Percentiles rank a stretch among this genome's conserved stretches.
These are phyloP conservation scores for Saturnia japonica DNA, from an alignment of 2,888 invertebrate species.

Conservation along the genomic window DNA sequence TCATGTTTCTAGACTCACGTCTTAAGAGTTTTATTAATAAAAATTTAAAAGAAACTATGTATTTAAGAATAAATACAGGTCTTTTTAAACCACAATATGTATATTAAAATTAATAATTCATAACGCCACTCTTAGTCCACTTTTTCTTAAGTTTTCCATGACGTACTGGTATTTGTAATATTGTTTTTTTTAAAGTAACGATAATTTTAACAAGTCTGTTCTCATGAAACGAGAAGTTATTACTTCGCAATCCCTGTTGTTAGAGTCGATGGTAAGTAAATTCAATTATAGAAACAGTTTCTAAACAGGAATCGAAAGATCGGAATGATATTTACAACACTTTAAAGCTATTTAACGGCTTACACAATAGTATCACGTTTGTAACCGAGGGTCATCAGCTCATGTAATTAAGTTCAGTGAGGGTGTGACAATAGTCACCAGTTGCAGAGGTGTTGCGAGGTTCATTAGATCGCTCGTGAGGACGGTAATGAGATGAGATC, in stretches of 20 bases:
- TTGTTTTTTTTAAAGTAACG: not conserved
- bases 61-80: no score
- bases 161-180: not conserved
- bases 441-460: slow-evolving; percentile 53
- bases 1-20: no score
- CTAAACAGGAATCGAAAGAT: not conserved
- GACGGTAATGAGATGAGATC: slow-evolving; percentile 69
- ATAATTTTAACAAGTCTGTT: no score
- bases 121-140: not conserved
- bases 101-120: not conserved
- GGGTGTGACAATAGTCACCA: slow-evolving; percentile 44
- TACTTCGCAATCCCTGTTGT: no score
- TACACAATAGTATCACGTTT: slow-evolving; percentile 21
- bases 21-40: no score
- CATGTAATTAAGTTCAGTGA: slow-evolving; percentile 46
- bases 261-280: not conserved
- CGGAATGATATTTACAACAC: slow-evolving; percentile 5
- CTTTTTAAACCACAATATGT: not conserved
- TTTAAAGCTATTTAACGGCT: slow-evolving; percentile 11
- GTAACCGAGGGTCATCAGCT: slow-evolving; percentile 35
- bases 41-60: no score
- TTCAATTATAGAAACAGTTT: not conserved
- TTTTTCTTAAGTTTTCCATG: not conserved
- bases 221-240: no score
- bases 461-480: slow-evolving; percentile 68